These are phyloP conservation scores for Distichodus sexfasciatus DNA, from an alignment of 2,797 vertebrate genomes.

Conservation along the genomic window DNA sequence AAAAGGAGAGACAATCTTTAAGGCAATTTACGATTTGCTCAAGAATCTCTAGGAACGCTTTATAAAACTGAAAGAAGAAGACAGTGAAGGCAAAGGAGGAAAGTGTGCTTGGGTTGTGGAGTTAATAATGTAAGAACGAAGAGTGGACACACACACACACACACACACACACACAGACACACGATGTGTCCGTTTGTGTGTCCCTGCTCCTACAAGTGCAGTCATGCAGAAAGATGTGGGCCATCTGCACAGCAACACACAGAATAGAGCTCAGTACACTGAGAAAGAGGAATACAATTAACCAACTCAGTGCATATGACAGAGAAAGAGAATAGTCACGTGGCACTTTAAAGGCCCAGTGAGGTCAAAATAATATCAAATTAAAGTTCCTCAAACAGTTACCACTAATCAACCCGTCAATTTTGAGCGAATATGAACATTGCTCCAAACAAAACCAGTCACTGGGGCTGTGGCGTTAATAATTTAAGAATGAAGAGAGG, in stretches of 20 bases:
- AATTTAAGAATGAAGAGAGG: too few relatives aligned
- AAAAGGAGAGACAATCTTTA: too few relatives aligned
- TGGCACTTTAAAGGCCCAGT: too few relatives aligned
- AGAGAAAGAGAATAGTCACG: not conserved
- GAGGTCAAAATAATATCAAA: too few relatives aligned
- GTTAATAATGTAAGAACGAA: slow-evolving; percentile 51
- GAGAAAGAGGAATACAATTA: slow-evolving; percentile 52
- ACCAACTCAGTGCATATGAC: slow-evolving; percentile 31
- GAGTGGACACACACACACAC: slow-evolving; percentile 14
- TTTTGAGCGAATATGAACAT: too few relatives aligned
- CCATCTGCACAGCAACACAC: slow-evolving; percentile 65
- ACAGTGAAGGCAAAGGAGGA: not conserved
- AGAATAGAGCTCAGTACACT: slow-evolving; percentile 57
- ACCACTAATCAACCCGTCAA: too few relatives aligned
- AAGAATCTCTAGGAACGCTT: slow-evolving; percentile 9
- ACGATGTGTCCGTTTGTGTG: slow-evolving; percentile 39
- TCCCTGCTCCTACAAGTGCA: slow-evolving; percentile 59
- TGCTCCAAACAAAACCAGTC: too few relatives aligned
- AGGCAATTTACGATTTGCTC: too few relatives aligned
- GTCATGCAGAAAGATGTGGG: slow-evolving; percentile 71
- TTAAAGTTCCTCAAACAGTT: too few relatives aligned
- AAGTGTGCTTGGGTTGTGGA: slow-evolving; percentile 10
- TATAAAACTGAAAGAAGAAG: not conserved
- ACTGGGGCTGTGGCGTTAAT: too few relatives aligned
- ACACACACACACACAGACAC: slow-evolving; percentile 1